A percentile compares a stretch with the other conserved stretches of the same genome.
These are phyloP conservation scores for Ahaetulla prasina DNA, from an alignment of 2,113 vertebrate species.

Conservation along the genomic window DNA sequence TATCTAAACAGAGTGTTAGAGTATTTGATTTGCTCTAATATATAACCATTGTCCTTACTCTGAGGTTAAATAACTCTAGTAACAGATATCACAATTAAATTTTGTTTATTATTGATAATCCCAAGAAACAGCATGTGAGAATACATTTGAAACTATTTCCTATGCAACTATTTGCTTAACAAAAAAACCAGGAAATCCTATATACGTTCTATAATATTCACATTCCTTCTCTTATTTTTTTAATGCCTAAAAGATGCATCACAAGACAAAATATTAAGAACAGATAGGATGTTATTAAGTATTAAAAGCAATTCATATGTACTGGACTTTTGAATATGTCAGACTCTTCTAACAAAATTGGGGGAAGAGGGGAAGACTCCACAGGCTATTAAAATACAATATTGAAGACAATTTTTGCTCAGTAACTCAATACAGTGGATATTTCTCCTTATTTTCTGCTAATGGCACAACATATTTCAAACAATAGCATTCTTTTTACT, in stretches of 20 bases:
- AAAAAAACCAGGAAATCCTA: constrained; percentile 31
- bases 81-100: constrained; percentile 50
- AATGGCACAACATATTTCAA: constrained; percentile 56
- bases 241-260: background rate
- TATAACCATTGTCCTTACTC: constrained; percentile 25
- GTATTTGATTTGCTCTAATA: constrained; percentile 14
- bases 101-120: constrained; percentile 32
- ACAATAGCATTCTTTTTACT: constrained; percentile 70
- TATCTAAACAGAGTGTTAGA: background rate
- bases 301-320: constrained; percentile 41
- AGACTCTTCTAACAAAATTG: constrained; percentile 14
- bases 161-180: constrained; percentile 33
- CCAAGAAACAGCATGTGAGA: constrained; percentile 45
- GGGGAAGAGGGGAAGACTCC: constrained; percentile 23
- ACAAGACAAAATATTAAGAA: constrained; percentile 39
- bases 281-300: constrained; percentile 13
- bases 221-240: constrained; percentile 18
- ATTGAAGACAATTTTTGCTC: constrained; percentile 45
- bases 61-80: constrained; percentile 41
- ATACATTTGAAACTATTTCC: constrained; percentile 52
- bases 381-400: constrained; percentile 43
- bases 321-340: constrained; percentile 35
- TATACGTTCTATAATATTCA: constrained; percentile 36
- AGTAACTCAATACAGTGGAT: constrained; percentile 56
- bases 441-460: constrained; percentile 67